Evolutionary conservation across 2,113 vertebrate species (phyloP).

Genomic region (Cariama cristata): DNA sequence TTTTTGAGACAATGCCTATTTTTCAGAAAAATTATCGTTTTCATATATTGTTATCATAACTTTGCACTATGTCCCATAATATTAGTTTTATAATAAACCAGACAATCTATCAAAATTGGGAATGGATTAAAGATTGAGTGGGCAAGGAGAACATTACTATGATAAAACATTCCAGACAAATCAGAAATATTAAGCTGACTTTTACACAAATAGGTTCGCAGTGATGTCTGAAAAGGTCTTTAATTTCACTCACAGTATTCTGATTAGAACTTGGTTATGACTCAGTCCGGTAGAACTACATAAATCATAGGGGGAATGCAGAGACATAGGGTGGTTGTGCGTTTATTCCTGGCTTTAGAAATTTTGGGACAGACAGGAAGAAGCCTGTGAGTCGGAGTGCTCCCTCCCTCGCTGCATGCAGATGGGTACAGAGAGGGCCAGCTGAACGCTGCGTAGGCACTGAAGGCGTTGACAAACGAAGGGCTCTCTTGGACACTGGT

Average conservation of each 20-base stretch:
- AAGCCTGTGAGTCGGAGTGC: background rate
- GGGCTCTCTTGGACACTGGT: fast-evolving
- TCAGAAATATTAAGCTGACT: background rate
- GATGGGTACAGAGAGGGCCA: background rate
- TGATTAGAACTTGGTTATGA: background rate
- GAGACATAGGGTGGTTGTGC: background rate
- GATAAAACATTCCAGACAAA: background rate
- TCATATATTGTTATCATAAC: background rate
- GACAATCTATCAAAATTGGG: background rate
- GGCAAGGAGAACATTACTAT: background rate
- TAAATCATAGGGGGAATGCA: background rate
- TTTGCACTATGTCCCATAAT: background rate
- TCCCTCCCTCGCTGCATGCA: background rate
- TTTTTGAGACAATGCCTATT: background rate
- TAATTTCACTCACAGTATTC: background rate
- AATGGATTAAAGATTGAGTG: background rate
- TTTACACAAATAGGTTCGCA: background rate
- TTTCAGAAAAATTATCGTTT: background rate
- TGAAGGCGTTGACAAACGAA: background rate
- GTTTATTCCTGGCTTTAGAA: background rate
- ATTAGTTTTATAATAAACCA: background rate
- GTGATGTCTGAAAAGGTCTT: background rate
- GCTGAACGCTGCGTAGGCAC: background rate
- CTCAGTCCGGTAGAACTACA: background rate
- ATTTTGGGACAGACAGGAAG: background rate